Evolutionary conservation across 30 jellyfish, hydroid and myxozoan genomes (phyloP).

Genomic region (Sanderia malayensis): DNA sequence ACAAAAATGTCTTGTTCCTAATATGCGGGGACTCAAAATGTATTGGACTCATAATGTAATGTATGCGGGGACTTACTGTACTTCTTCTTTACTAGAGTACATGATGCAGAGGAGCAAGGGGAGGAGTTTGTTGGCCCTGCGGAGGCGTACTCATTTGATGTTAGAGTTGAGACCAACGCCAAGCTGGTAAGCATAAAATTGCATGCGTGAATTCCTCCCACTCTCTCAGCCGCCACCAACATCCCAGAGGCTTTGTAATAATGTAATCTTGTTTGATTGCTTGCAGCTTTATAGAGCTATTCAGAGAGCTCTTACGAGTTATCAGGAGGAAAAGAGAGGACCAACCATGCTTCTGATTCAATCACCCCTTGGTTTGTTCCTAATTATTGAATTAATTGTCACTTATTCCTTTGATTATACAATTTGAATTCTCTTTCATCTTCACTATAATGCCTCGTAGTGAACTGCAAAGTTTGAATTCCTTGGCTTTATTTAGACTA

Average conservation of each 20-base stretch:
- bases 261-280: constrained; percentile 5
- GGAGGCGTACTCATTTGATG: constrained; percentile 78
- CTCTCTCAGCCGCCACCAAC: no score
- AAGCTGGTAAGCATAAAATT: constrained; percentile 60
- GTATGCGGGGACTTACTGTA: not conserved
- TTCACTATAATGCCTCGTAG: no score
- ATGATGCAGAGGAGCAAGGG: constrained; percentile 73
- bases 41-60: no score
- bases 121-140: constrained; percentile 78
- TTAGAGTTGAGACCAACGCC: constrained; percentile 78
- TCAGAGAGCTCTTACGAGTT: constrained; percentile 67
- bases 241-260: not conserved
- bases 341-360: constrained; percentile 89
- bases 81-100: constrained; percentile 34
- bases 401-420: no score
- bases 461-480: no score
- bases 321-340: constrained; percentile 92
- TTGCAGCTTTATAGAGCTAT: constrained; percentile 83
- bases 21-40: no score
- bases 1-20: no score
- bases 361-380: constrained; percentile 62
- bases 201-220: no score
- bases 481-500: not conserved
- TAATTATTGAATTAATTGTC: not conserved
- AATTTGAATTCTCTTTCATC: no score